phyloP scores from a whole-genome alignment of 2,113 vertebrate species.

The Euleptes europaea region DNA sequence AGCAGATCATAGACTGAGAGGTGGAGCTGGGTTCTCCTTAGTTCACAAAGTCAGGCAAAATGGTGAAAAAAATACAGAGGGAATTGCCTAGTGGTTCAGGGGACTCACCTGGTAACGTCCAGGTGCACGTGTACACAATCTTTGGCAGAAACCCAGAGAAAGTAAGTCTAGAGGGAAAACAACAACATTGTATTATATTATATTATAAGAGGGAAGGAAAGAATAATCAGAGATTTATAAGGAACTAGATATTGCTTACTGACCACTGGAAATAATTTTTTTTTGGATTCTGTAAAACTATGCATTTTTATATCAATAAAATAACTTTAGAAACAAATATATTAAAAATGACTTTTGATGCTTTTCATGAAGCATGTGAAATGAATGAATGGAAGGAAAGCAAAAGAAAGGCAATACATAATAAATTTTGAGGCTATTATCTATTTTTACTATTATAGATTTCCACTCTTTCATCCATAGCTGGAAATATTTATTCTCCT shows the following conservation, averaged over 20 bases:
- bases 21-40: neutral
- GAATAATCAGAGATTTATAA: too few relatives aligned
- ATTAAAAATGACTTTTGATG: conserved; percentile 6
- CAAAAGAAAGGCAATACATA: neutral
- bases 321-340: too few relatives aligned
- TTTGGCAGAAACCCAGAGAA: conserved; percentile 88
- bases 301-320: too few relatives aligned
- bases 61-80: neutral
- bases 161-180: conserved; percentile 81
- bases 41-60: neutral
- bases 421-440: neutral
- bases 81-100: neutral
- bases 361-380: neutral
- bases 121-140: conserved; percentile 87
- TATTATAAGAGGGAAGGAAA: too few relatives aligned
- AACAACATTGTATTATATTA: neutral
- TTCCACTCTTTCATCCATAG: neutral
- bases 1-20: neutral
- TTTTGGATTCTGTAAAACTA: too few relatives aligned
- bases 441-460: neutral
- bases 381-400: neutral
- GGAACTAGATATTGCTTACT: too few relatives aligned
- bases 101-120: conserved; percentile 81
- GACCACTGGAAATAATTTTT: too few relatives aligned
- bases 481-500: neutral